phyloP scores from a whole-genome alignment of 2,797 vertebrate genomes.

The Huso huso region DNA sequence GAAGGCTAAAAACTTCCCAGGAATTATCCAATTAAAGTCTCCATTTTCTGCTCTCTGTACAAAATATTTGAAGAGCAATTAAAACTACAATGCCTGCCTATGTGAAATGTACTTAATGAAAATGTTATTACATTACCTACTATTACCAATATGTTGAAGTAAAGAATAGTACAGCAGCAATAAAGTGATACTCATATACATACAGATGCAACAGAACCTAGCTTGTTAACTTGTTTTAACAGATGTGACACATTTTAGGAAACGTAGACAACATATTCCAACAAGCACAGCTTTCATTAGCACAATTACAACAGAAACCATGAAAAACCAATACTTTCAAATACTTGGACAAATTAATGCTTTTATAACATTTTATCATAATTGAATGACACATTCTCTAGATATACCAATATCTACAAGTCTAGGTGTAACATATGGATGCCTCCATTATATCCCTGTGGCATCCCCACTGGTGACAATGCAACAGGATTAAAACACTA shows the following conservation, averaged over 20 bases:
- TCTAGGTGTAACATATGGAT: no score
- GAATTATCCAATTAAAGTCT: constrained; percentile 98
- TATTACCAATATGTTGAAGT: no score
- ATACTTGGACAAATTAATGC: no score
- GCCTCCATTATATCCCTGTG: no score
- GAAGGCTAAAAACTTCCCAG: constrained; percentile 90
- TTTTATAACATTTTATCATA: no score
- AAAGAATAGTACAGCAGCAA: neutral
- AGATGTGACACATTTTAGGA: neutral
- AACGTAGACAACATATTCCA: neutral
- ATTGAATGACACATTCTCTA: no score
- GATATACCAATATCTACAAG: no score
- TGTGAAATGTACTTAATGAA: no score
- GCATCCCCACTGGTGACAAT: neutral
- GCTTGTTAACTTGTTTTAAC: neutral
- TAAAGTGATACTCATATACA: neutral
- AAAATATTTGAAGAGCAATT: constrained; percentile 31
- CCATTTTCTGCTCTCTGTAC: constrained; percentile 90
- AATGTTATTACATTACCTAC: no score
- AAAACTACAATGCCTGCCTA: neutral
- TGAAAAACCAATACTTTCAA: no score
- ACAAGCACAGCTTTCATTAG: neutral
- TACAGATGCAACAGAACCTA: neutral
- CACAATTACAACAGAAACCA: constrained; percentile 1
- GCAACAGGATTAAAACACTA: neutral